A percentile compares a stretch with the other conserved stretches of the same genome.
phyloP scores from a whole-genome alignment of 2,888 invertebrate species.

The Tinea pellionella region DNA sequence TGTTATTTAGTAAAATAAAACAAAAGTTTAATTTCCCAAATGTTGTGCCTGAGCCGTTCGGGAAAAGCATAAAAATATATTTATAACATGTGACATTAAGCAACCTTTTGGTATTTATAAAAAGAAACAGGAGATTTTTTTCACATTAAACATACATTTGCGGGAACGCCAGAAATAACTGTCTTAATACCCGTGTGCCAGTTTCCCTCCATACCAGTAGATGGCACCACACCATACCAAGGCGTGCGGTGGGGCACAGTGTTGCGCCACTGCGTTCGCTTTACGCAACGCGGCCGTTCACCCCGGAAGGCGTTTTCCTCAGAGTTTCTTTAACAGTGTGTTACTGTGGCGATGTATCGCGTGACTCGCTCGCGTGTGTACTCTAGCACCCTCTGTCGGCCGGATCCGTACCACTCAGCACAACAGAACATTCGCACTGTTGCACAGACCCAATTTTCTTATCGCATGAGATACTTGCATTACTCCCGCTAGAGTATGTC shows the following conservation, averaged over 20 bases:
- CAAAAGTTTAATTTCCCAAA: too few relatives aligned
- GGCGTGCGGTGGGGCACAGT: slow-evolving; percentile 27
- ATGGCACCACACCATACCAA: slow-evolving; percentile 12
- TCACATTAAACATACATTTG: not conserved
- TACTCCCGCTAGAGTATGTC: not conserved
- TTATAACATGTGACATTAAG: slow-evolving; percentile 30
- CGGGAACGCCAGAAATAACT: not conserved
- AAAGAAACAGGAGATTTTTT: not conserved
- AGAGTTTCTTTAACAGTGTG: slow-evolving; percentile 63
- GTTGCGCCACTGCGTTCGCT: slow-evolving; percentile 50
- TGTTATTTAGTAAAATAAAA: too few relatives aligned
- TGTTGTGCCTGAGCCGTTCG: too few relatives aligned
- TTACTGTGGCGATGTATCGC: slow-evolving; percentile 55
- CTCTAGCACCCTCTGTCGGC: slow-evolving; percentile 33
- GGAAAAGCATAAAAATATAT: too few relatives aligned
- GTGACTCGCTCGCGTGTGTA: slow-evolving; percentile 55
- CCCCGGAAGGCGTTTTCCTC: slow-evolving; percentile 68
- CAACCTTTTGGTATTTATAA: slow-evolving; percentile 26
- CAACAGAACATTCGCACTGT: slow-evolving; percentile 26
- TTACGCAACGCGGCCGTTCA: slow-evolving; percentile 66
- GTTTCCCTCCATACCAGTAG: slow-evolving; percentile 3
- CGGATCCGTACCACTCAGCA: slow-evolving; percentile 27
- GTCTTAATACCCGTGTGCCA: slow-evolving; percentile 3
- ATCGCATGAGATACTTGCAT: slow-evolving; percentile 26
- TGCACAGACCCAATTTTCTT: slow-evolving; percentile 40